phyloP scores from a whole-genome alignment of 2,113 vertebrate species.

The mouse (Mus musculus) region GRCm39 chr4:34048001-34048500 shows the following conservation, averaged over 20 bases:
- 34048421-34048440: neutral
- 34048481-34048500: too few species aligned
- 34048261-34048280: neutral
- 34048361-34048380: conserved; percentile 26
- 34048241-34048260: conserved; percentile 18
- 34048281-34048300: neutral
- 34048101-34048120: conserved; percentile 53
- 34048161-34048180: conserved; percentile 17
- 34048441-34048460: neutral
- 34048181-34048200: neutral
- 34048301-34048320: conserved; percentile 39
- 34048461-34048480: neutral
- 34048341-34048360: conserved; percentile 51
- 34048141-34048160: neutral
- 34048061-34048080: conserved; percentile 53
- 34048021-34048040: conserved; percentile 51
- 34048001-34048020: conserved; percentile 51
- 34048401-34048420: neutral
- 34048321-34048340: neutral
- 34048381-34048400: neutral
- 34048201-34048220: conserved; percentile 5
- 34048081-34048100: conserved; percentile 27
- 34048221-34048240: conserved; percentile 19
- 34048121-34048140: conserved; percentile 32
- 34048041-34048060: neutral